phyloP scores from a whole-genome alignment of 2,113 vertebrate species.

The Hemicordylus capensis region DNA sequence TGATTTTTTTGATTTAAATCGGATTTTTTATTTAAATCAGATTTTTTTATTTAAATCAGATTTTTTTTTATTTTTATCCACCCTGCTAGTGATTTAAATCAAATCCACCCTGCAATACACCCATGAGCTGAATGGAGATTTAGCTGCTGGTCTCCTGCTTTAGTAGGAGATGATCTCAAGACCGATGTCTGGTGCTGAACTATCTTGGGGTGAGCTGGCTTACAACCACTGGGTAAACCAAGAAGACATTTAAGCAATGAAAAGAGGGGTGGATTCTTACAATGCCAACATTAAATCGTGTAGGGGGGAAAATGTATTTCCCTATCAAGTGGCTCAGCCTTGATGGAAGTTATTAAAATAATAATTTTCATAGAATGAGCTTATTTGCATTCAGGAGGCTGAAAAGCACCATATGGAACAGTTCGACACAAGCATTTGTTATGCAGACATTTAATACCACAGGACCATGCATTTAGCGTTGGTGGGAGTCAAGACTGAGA shows the following conservation, averaged over 20 bases:
- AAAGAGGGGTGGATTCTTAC: neutral
- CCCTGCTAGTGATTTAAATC: too few species aligned
- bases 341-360: conserved; percentile 6
- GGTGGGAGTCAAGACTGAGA: neutral
- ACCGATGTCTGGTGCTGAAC: too few species aligned
- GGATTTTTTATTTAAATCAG: too few species aligned
- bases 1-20: too few species aligned
- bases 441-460: neutral
- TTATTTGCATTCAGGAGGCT: neutral
- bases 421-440: neutral
- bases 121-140: too few species aligned
- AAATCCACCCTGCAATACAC: too few species aligned
- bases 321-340: neutral
- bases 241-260: neutral
- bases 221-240: neutral
- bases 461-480: neutral
- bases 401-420: neutral
- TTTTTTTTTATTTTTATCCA: too few species aligned
- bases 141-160: too few species aligned
- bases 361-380: neutral
- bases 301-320: neutral
- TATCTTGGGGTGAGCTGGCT: too few species aligned
- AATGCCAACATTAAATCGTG: too few species aligned
- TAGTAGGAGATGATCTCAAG: too few species aligned
- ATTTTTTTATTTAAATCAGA: too few species aligned